phyloP scores from a whole-genome alignment of 1,140 invertebrate genomes.

The Oryzaephilus surinamensis region DNA sequence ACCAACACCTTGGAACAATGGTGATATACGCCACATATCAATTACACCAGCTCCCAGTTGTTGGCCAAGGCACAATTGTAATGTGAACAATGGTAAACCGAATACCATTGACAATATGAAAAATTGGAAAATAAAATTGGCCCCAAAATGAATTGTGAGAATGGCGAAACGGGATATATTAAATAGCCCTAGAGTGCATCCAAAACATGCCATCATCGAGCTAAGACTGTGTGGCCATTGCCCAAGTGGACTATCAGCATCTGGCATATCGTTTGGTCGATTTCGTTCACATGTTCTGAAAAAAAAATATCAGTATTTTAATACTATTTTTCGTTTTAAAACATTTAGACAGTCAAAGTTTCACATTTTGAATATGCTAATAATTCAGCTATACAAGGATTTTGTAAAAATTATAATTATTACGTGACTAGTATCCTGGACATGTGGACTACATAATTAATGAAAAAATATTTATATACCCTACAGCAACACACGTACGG shows the following conservation, averaged over 20 bases:
- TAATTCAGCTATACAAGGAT: too few relatives aligned
- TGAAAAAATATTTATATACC: too few relatives aligned
- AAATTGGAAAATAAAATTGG: slow-evolving; percentile 79
- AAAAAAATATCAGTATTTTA: too few relatives aligned
- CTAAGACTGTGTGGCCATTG: slow-evolving; percentile 72
- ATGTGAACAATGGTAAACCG: slow-evolving; percentile 75
- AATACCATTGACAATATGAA: slow-evolving; percentile 70
- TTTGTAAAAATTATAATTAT: too few relatives aligned
- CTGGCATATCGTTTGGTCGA: slow-evolving; percentile 29
- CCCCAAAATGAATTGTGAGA: slow-evolving; percentile 78
- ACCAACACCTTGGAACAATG: slow-evolving; percentile 75
- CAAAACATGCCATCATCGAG: slow-evolving; percentile 67
- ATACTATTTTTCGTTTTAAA: too few relatives aligned
- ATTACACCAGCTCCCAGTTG: slow-evolving; percentile 72
- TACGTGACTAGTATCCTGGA: too few relatives aligned
- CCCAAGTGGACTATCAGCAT: slow-evolving; percentile 31
- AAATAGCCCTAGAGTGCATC: slow-evolving; percentile 76
- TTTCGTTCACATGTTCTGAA: slow-evolving; percentile 33
- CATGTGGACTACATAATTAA: too few relatives aligned
- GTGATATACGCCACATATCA: slow-evolving; percentile 89
- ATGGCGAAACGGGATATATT: slow-evolving; percentile 83
- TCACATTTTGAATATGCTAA: too few relatives aligned
- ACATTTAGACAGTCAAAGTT: too few relatives aligned
- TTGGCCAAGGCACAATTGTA: slow-evolving; percentile 77
- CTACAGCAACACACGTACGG: too few relatives aligned